Evolutionary conservation across 2,888 invertebrate genomes (phyloP).

Genomic region (Cyrtodaria siliqua): DNA sequence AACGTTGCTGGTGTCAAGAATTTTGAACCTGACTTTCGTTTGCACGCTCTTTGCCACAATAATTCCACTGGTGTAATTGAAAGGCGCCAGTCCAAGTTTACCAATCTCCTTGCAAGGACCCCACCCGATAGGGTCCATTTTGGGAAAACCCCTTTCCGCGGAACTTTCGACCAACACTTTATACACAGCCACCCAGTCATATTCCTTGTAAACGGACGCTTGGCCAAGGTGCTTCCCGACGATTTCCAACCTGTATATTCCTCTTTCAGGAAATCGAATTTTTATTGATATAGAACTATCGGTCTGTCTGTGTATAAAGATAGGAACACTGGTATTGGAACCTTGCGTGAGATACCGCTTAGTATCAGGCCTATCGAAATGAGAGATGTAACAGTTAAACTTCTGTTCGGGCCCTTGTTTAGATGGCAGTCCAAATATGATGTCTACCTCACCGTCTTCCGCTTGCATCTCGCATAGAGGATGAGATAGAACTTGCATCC

Average conservation of each 20-base stretch:
- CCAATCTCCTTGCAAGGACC: constrained; percentile 73
- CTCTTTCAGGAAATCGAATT: constrained; percentile 73
- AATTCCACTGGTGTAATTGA: constrained; percentile 61
- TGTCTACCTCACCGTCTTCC: constrained; percentile 73
- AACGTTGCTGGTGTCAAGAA: constrained; percentile 49
- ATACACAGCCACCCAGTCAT: constrained; percentile 75
- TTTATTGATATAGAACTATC: constrained; percentile 68
- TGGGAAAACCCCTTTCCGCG: constrained; percentile 75
- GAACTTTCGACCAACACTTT: constrained; percentile 69
- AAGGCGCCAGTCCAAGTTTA: constrained; percentile 63
- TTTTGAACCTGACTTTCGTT: constrained; percentile 63
- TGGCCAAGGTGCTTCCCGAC: constrained; percentile 74
- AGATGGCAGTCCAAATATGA: constrained; percentile 73
- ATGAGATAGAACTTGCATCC: constrained; percentile 74
- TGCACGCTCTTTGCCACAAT: constrained; percentile 60
- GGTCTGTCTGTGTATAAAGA: constrained; percentile 72
- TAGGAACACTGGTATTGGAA: constrained; percentile 59
- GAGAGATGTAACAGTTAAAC: constrained; percentile 76
- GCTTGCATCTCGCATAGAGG: constrained; percentile 72
- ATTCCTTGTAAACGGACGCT: constrained; percentile 66
- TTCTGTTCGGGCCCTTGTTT: constrained; percentile 63
- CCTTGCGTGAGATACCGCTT: constrained; percentile 63
- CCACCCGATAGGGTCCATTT: constrained; percentile 80
- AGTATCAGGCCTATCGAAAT: constrained; percentile 66
- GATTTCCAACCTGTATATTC: constrained; percentile 79